phyloP scores from a whole-genome alignment of 2,888 invertebrate genomes.

The Ophonus ardosiacus region DNA sequence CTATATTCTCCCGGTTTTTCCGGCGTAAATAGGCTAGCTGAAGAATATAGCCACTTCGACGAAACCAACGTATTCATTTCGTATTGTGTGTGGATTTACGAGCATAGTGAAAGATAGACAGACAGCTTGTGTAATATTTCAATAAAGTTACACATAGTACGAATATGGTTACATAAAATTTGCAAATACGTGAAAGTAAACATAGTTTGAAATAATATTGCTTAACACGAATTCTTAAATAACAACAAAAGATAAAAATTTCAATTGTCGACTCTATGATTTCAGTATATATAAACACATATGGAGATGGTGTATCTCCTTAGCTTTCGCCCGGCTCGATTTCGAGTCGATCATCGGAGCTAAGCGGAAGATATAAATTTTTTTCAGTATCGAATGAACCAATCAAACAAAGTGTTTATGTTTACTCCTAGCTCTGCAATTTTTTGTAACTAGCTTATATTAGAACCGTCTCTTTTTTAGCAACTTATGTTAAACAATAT shows the following conservation, averaged over 20 bases:
- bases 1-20: slow-evolving; percentile 20
- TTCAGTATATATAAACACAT: too few relatives aligned
- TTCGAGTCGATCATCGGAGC: too few relatives aligned
- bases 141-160: neutral
- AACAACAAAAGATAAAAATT: neutral
- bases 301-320: too few relatives aligned
- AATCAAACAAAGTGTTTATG: too few relatives aligned
- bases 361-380: too few relatives aligned
- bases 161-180: neutral
- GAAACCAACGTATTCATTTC: neutral
- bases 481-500: too few relatives aligned
- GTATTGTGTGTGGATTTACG: slow-evolving; percentile 7
- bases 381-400: too few relatives aligned
- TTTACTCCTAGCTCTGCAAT: too few relatives aligned
- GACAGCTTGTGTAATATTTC: neutral
- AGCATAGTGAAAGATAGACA: neutral
- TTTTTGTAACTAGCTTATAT: too few relatives aligned
- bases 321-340: too few relatives aligned
- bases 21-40: slow-evolving; percentile 15
- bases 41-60: slow-evolving; percentile 1
- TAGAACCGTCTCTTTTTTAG: too few relatives aligned
- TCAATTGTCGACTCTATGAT: too few relatives aligned
- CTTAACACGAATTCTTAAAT: neutral
- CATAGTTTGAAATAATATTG: neutral
- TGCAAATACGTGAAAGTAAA: neutral